These are phyloP conservation scores for Noctua pronuba DNA, from an alignment of 2,888 invertebrate species.

Conservation along the genomic window DNA sequence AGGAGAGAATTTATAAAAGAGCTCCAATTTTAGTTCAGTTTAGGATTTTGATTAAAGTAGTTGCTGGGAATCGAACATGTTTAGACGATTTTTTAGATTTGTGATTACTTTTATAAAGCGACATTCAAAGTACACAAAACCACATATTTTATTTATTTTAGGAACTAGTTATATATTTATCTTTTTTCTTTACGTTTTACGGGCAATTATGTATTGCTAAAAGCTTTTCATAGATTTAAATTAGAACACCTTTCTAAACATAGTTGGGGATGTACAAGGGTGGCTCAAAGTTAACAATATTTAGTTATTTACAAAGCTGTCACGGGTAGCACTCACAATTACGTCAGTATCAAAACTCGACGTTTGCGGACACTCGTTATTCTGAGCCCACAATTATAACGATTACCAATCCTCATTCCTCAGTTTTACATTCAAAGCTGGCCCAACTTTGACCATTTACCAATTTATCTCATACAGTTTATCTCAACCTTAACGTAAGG, in stretches of 20 bases:
- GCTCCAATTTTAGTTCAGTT: slow-evolving; percentile 20
- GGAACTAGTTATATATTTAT: not conserved
- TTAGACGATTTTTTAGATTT: not conserved
- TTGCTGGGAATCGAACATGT: slow-evolving; percentile 14
- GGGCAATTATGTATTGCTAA: not conserved
- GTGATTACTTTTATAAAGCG: not conserved
- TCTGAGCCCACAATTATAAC: slow-evolving; percentile 67
- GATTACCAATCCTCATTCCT: slow-evolving; percentile 70
- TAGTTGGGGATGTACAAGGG: not conserved
- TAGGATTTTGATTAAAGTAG: slow-evolving; percentile 18
- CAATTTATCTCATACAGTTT: slow-evolving; percentile 7
- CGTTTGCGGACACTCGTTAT: slow-evolving; percentile 53
- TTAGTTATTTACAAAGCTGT: slow-evolving; percentile 6
- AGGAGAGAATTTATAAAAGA: slow-evolving; percentile 6
- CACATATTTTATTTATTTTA: slow-evolving; percentile 2
- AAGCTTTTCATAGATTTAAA: not conserved
- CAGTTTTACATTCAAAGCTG: slow-evolving; percentile 62
- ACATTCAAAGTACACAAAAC: slow-evolving; percentile 12
- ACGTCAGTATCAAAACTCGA: slow-evolving; percentile 32
- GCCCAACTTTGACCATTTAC: slow-evolving; percentile 49
- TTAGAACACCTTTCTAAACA: not conserved
- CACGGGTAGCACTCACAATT: slow-evolving; percentile 29
- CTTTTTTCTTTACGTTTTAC: not conserved
- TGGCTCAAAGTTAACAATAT: not conserved
- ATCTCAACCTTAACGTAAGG: not conserved